Base-by-base conservation (phyloP, 1,140 invertebrate species). In the Lepidurus couesii region DNA sequence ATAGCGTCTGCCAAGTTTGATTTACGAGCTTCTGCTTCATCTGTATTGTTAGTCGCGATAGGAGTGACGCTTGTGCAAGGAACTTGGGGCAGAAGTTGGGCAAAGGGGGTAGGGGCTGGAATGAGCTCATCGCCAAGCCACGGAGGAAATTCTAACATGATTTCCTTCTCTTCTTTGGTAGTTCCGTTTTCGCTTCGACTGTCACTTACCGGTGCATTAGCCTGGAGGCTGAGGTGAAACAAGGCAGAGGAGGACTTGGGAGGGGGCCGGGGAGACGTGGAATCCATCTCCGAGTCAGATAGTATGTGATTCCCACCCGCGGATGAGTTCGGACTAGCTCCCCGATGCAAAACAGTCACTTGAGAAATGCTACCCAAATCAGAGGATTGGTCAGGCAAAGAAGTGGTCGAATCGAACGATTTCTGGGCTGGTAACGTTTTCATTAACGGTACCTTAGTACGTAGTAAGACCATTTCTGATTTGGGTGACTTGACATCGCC, bases 381-480 rank as follows among this genome's bases (percentile, higher is more conserved):
- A 44, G 74, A 74, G 24, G 73, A 75, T 13, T 79, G 73, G 34
- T 79, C 78, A 3, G 78, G 78, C 11, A 75, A 34, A 10, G 78
- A 79, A 6, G 73, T 75, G 53, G 74, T 80, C n/a, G 79, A 80
- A 24, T 80, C 79, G 74, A 80, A 77, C 1, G 79, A 80, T 74
- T 80, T 80, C 44, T 80, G 79, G n/a, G 76, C 21, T 5, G 77
- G 79, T 7, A 80, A 76, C 8, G 53, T 21, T 6, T 45, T 21
- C 24, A 79, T 42, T 10, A 21, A 44, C 34, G 24, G 53, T 65
- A 65, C n/a, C 13, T 65, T 65, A 21, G 53, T 21, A 21, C 16
- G 53, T 16, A 21, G 53, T 65, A 65, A 21, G 53, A 65, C 53
- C 6, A 9, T 65, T 21, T 65, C 53, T 7, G 53, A 65, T 16